Base-by-base conservation (phyloP, 2,113 vertebrate species). In the Rhizomys pruinosus region DNA sequence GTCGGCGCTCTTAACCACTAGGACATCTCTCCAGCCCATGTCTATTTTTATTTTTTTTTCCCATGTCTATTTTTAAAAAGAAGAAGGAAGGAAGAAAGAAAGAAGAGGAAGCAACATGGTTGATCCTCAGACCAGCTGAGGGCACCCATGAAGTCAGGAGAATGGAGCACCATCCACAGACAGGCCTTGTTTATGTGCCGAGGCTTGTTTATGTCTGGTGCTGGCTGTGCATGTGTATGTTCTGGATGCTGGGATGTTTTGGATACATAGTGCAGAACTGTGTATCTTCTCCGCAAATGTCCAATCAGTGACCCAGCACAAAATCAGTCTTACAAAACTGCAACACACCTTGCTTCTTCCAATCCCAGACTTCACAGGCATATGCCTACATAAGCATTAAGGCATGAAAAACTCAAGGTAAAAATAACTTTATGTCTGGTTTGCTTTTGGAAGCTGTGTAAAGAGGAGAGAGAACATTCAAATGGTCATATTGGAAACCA, bases 371-470 rank as follows among this genome's bases (percentile, higher is more conserved):
- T 88, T 90, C 74, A 79, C 12, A 42, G 47, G 37, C 42, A 52
- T 69, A 16, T 42, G 61, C 47, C 64, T 92, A 61, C 32, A 19
- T 42, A 93, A 89, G 71, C 86, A 91, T 89, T 63, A 71, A 92
- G 39, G 64, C 89, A 63, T 74, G 66, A 79, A 88, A 87, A 93
- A 47, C n/a, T 61, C 74, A 37, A 63, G 29, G 61, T 81, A 95
- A 94, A 96, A 95, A 80, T 94, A 96, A 92, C 84, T 91, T 81
- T 66, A 68, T 88, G 34, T 93, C 89, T 94, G 64, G 22, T 89
- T 90, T 78, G n/a, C 79, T 57, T 92, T 91, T 2, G 55, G 27
- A 42, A 64, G 9, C 72, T 80, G 27, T 84, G 29, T 93, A 63
- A 88, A 93, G 72, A 95, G n/a, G 84, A 94, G 59, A 95, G 87